Evolutionary conservation across 92 coral and sea anemone species (phyloP).

Genomic region (Muricea muricata): DNA sequence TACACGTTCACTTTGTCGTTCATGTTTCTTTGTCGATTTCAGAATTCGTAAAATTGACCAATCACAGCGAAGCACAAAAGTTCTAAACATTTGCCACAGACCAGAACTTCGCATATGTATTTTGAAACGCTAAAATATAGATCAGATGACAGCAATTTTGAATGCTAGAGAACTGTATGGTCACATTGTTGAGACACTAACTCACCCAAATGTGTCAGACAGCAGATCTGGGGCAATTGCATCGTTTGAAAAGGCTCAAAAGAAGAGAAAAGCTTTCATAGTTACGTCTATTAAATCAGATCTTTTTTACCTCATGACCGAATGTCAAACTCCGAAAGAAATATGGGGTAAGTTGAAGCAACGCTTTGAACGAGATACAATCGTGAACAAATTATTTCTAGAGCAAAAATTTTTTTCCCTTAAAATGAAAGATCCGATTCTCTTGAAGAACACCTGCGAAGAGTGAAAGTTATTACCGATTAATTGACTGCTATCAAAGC

Average conservation of each 20-base stretch:
- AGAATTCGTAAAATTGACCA: too few relatives aligned
- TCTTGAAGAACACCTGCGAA: slow-evolving; percentile 59
- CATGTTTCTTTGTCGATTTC: too few relatives aligned
- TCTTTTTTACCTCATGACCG: slow-evolving; percentile 54
- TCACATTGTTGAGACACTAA: slow-evolving; percentile 46
- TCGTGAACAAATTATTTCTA: slow-evolving; percentile 42
- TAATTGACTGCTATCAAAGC: slow-evolving; percentile 67
- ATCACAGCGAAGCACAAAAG: too few relatives aligned
- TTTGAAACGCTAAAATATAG: too few relatives aligned
- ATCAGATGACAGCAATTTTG: slow-evolving; percentile 52
- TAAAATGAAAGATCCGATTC: slow-evolving; percentile 58
- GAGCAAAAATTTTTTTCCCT: slow-evolving; percentile 41
- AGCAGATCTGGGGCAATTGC: slow-evolving; percentile 34
- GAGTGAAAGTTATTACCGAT: slow-evolving; percentile 62
- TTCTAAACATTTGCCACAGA: too few relatives aligned
- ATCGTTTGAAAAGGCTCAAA: slow-evolving; percentile 22
- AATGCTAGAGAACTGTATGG: slow-evolving; percentile 51
- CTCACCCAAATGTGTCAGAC: slow-evolving; percentile 39
- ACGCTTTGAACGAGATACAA: too few relatives aligned
- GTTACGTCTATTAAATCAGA: slow-evolving; percentile 47
- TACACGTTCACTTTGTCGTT: too few relatives aligned
- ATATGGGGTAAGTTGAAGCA: slow-evolving; percentile 44
- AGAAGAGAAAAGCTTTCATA: slow-evolving; percentile 52
- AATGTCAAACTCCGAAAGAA: slow-evolving; percentile 54
- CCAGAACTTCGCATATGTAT: too few relatives aligned